These are phyloP conservation scores for Ramphastos sulfuratus DNA, from an alignment of 2,113 vertebrate species.

Conservation along the genomic window DNA sequence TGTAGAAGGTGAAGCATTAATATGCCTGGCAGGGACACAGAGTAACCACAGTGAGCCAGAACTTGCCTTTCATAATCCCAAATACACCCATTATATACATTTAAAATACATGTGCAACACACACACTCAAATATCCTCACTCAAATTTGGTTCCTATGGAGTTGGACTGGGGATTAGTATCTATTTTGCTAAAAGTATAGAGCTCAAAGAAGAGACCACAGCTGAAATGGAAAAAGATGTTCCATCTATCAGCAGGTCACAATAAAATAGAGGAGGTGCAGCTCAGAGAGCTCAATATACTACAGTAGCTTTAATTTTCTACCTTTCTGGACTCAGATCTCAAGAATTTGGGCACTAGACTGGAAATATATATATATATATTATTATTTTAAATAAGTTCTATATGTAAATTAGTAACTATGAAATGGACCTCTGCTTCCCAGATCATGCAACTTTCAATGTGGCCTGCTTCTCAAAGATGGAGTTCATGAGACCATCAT, in stretches of 20 bases:
- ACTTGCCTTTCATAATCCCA: background rate
- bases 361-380: background rate
- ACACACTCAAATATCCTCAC: background rate
- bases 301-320: background rate
- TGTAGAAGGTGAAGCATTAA: conserved; percentile 65
- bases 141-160: background rate
- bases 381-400: background rate
- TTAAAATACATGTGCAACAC: background rate
- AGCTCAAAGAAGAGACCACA: background rate
- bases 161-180: background rate
- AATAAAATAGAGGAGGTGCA: background rate
- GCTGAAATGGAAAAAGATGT: background rate
- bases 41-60: conserved; percentile 24
- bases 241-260: background rate
- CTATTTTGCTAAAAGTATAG: background rate
- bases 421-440: background rate
- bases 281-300: background rate
- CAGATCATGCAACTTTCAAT: background rate
- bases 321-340: background rate
- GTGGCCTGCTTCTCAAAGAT: background rate
- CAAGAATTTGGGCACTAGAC: background rate
- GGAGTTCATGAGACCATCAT: background rate
- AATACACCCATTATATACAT: background rate
- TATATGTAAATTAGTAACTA: background rate
- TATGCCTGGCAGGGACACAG: conserved; percentile 63